Evolutionary conservation across 2,797 vertebrate genomes (phyloP).

Genomic region (Denticeps clupeoides): DNA sequence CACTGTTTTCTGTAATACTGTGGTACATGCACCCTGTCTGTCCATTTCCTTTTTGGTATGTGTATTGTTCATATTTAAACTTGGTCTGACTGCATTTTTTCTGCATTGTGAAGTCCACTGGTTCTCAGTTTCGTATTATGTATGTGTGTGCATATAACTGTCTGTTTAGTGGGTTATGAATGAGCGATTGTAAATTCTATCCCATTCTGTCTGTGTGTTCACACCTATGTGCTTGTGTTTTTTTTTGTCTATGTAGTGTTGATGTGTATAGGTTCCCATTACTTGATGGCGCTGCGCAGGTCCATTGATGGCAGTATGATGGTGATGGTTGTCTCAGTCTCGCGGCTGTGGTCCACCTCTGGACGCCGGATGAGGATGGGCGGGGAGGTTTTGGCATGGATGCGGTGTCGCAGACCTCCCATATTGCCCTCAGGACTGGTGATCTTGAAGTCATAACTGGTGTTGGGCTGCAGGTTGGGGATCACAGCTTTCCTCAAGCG

Average conservation of each 20-base stretch:
- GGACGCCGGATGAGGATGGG: constrained; percentile 76
- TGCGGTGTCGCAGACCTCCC: constrained; percentile 87
- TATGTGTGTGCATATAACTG: constrained; percentile 3
- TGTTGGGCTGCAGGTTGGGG: constrained; percentile 80
- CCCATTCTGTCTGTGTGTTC: constrained; percentile 1
- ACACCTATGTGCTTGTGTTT: background rate
- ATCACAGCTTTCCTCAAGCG: constrained; percentile 86
- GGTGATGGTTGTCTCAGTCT: constrained; percentile 76
- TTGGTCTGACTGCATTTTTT: too few species aligned
- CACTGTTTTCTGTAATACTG: too few species aligned
- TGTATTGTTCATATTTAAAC: too few species aligned
- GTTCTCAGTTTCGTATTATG: too few species aligned
- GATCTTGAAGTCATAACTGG: constrained; percentile 87
- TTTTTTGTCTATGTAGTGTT: background rate
- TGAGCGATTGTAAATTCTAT: too few species aligned
- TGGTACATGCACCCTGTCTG: too few species aligned
- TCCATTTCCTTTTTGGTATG: too few species aligned
- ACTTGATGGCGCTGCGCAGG: constrained; percentile 74
- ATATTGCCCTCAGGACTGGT: constrained; percentile 84
- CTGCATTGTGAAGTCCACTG: too few species aligned
- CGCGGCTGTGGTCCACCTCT: constrained; percentile 74
- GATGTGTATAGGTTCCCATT: constrained; percentile 10
- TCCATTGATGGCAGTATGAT: constrained; percentile 80
- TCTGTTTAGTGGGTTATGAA: too few species aligned
- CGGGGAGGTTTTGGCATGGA: constrained; percentile 83